Evolutionary conservation across 2,113 vertebrate genomes (phyloP), one percentile per base, ranked within the genome.

Genomic region (Siniperca chuatsi): DNA sequence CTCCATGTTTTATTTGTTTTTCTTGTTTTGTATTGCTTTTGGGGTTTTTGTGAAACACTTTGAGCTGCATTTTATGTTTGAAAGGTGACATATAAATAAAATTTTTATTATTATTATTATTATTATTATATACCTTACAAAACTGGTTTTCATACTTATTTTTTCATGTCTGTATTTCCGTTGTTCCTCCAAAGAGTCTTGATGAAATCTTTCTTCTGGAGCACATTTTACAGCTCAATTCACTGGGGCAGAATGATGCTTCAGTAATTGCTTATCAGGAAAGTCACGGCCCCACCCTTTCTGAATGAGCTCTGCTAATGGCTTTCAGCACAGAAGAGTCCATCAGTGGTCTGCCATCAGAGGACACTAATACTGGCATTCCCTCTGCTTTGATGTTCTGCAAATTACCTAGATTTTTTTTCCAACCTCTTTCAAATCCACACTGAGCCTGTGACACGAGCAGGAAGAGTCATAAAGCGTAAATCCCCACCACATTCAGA

Each of bases 261-360:
- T 78, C 58, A 21, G 85, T 88, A 87, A 91, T 88, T 90, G 84
- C 85, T 90, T 73, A 86, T 88, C 81, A 72, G 68, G 29, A 62
- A 81, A 77, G 81, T 86, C 68, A 35, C 1, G 79, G 72, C 81
- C 66, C 13, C 25, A 64, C 37, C 81, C 55, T 50, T 42, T 42
- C 75, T 71, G 80, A 84, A 84, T 81, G 75, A 71, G 87, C 83
- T 67, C 70, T 40, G 81, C 79, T 87, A 85, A 92, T 88, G 84
- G 88, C 81, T 82, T 88, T 82, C 78, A 87, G 67, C 64, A 48
- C 85, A 67, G 23, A 82, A 7, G 74, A 91, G 88, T 86, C 78
- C 79, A 89, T 92, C 84, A 81, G 79, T 13, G 46, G 48, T 75
- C 57, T 54, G 48, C 77, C 80, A 87, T 86, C 83, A 79, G 44